A percentile compares a stretch with the other conserved stretches of the same genome.
phyloP scores from a whole-genome alignment of 2,888 invertebrate species.

The Boloria selene region DNA sequence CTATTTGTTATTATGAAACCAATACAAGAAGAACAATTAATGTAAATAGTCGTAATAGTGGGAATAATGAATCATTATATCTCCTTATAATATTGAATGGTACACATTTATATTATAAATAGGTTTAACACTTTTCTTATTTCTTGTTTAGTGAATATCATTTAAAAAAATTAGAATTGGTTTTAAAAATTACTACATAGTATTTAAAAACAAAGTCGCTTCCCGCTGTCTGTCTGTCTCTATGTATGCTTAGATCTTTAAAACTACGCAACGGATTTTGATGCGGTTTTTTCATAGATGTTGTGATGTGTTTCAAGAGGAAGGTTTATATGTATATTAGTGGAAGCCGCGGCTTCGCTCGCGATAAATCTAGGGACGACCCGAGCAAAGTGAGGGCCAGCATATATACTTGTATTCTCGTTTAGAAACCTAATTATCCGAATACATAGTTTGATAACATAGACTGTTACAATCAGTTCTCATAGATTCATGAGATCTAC shows the following conservation, averaged over 20 bases:
- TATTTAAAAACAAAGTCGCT: too few relatives aligned
- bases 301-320: too few relatives aligned
- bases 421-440: not conserved
- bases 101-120: not conserved
- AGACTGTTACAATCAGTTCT: not conserved
- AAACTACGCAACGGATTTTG: too few relatives aligned
- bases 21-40: not conserved
- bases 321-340: too few relatives aligned
- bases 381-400: too few relatives aligned
- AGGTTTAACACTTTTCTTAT: not conserved
- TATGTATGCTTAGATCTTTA: too few relatives aligned
- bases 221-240: too few relatives aligned
- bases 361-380: too few relatives aligned
- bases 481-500: slow-evolving; percentile 10
- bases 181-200: too few relatives aligned
- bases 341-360: too few relatives aligned
- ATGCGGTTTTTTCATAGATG: too few relatives aligned
- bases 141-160: too few relatives aligned
- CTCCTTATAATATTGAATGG: not conserved
- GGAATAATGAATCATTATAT: slow-evolving; percentile 15
- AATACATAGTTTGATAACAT: not conserved
- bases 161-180: not conserved
- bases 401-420: not conserved
- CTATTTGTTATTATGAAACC: slow-evolving; percentile 2
- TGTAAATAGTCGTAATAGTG: slow-evolving; percentile 3